Evolutionary conservation across 2,888 invertebrate species (phyloP).

Genomic region (Eupithecia abbreviata): DNA sequence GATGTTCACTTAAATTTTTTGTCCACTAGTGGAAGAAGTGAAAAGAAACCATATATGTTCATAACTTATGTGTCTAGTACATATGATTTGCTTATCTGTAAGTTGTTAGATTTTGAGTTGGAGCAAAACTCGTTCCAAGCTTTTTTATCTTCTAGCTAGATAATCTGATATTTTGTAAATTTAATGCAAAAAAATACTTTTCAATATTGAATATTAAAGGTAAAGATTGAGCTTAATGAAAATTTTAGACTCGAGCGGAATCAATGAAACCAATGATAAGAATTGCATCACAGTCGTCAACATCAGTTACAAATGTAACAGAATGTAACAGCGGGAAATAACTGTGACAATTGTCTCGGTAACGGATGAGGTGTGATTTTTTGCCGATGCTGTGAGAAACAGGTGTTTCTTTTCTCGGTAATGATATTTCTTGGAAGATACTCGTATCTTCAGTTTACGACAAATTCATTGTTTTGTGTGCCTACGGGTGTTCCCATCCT

Average conservation of each 20-base stretch:
- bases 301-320: slow-evolving; percentile 35
- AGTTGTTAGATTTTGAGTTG: too few species aligned
- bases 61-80: too few species aligned
- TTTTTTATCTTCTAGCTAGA: too few species aligned
- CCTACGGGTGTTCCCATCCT: not conserved
- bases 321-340: slow-evolving; percentile 39
- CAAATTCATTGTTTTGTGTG: not conserved
- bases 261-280: not conserved
- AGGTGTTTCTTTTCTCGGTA: slow-evolving; percentile 21
- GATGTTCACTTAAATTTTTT: too few species aligned
- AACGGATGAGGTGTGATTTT: slow-evolving; percentile 36
- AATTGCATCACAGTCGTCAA: slow-evolving; percentile 20
- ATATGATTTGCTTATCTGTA: too few species aligned
- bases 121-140: too few species aligned
- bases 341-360: slow-evolving; percentile 43
- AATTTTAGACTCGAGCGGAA: not conserved
- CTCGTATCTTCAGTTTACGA: not conserved
- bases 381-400: slow-evolving; percentile 29
- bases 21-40: too few species aligned
- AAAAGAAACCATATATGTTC: too few species aligned
- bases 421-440: not conserved
- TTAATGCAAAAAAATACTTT: too few species aligned
- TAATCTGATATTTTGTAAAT: too few species aligned
- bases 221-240: not conserved
- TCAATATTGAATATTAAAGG: too few species aligned